Evolutionary conservation across 2,797 vertebrate genomes (phyloP).

Genomic region (Enteromius radiatus): DNA sequence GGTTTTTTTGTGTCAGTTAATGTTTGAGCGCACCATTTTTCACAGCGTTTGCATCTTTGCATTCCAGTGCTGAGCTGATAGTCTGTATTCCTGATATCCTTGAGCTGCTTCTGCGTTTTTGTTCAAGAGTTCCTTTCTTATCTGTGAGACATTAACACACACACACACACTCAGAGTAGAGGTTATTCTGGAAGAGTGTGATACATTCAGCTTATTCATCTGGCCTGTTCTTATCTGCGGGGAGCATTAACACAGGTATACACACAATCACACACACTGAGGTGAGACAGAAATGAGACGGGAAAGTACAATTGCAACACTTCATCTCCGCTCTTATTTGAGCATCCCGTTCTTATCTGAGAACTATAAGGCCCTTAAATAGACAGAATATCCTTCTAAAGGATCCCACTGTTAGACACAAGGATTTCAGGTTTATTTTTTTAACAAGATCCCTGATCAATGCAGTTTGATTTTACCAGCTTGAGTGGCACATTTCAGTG

Average conservation of each 20-base stretch:
- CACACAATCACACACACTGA: slow-evolving; percentile 32
- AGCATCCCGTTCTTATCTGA: slow-evolving; percentile 22
- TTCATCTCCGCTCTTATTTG: slow-evolving; percentile 29
- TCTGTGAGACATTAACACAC: slow-evolving; percentile 69
- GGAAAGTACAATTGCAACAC: slow-evolving; percentile 14
- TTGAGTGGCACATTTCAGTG: neutral
- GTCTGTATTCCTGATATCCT: slow-evolving; percentile 69
- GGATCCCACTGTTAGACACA: neutral
- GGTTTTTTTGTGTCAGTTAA: neutral
- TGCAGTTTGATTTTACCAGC: neutral
- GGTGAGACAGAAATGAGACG: slow-evolving; percentile 27
- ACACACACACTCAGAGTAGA: slow-evolving; percentile 3
- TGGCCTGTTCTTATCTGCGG: slow-evolving; percentile 23
- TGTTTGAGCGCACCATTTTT: slow-evolving; percentile 62
- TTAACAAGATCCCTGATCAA: neutral
- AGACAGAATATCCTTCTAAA: neutral
- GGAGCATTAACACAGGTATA: slow-evolving; percentile 5
- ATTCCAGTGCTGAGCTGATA: slow-evolving; percentile 64
- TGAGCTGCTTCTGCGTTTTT: slow-evolving; percentile 68
- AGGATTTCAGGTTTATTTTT: neutral
- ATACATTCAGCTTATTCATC: slow-evolving; percentile 29
- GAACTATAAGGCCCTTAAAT: slow-evolving; percentile 1
- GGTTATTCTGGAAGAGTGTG: slow-evolving; percentile 21
- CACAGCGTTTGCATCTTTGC: slow-evolving; percentile 46
- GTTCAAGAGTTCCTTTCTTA: slow-evolving; percentile 64